Base-by-base conservation (phyloP, 1,140 invertebrate genomes). In the Ceratitis capitata region DNA sequence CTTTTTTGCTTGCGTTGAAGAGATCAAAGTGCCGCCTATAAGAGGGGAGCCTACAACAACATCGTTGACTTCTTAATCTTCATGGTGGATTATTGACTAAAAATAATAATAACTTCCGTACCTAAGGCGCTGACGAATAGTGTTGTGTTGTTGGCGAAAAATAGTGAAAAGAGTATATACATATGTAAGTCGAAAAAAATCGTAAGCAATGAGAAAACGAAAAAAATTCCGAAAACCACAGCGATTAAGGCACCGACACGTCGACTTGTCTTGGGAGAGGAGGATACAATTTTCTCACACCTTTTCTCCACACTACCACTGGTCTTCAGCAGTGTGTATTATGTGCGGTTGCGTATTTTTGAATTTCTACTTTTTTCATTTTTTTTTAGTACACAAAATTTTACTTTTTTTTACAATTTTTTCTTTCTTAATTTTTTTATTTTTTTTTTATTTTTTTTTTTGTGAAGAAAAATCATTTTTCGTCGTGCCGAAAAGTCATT, bases 91-190 rank as follows among this genome's bases (percentile, higher is more conserved):
- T 45, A 78, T 78, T 78, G 69, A 47, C 69, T 78, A 78, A 78
- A 78, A 78, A 78, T 78, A 78, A 78, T 45, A 78, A 78, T 78
- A 78, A 78, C 69, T 78, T 45, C 69, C 69, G 69, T 45, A 78
- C 69, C 35, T 45, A 35, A 42, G n/a, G 61, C 29, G 3, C 29
- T 29, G 39, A 35, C 39, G 9, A 45, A 45, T 19, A 29, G 51
- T 58, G 14, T 32, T 35, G 61, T 78, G 61, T 64, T n/a, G 9
- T 78, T 69, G 64, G 64, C 35, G 35, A n/a, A 39, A 39, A n/a
- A 69, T 4, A 64, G 3, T 29, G 32, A 64, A 32, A 2, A 32
- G 32, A 64, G 1, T 23, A 26, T 35, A 64, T 14, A 64, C n/a
- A 64, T 1, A 1, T 69, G 14, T 69, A 53, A 53, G n/a, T 4